Evolutionary conservation across 1,140 invertebrate genomes (phyloP), one percentile per base, ranked within the genome.

Genomic region (Drosophila setifemur): DNA sequence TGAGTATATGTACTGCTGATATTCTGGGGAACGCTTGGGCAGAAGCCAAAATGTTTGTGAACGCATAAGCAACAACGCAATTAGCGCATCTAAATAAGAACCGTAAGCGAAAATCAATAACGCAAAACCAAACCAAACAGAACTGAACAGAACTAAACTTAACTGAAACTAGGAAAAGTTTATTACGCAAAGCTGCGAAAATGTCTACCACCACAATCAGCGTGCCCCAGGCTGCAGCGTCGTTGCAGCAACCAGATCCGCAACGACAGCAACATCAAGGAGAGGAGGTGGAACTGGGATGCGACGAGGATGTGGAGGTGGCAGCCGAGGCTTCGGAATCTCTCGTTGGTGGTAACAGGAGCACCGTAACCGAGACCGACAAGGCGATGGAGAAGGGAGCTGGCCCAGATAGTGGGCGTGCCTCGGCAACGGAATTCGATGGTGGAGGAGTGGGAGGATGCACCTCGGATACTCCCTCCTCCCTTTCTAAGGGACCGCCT

Each of bases 381-480:
- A n/a, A n/a, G n/a, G n/a, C n/a, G 14, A 12, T 37, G 33, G 33
- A 37, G 12, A 37, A 16, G 33, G 14, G 2, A 23, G 21, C 14
- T 33, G 35, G 42, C 11, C 23, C 73, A 21, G 83, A 87, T 53
- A 87, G 78, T 73, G 74, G 75, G 39, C 75, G 75, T 37, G 83
- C 53, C 23, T 87, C 85, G 64, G 73, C 66, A 39, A 88, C 83
- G 48, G 76, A 88, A 43, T 66, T 88, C 58, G 70, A 74, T 60
- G 60, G 52, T 16, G 64, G 58, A 67, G 11, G 72, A 77, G 25
- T n/a, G n/a, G 33, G 33, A 37, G 33, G 16, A 5, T 14, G 12
- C 33, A 16, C 14, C 33, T 7, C 14, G 16, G 14, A 37, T 37
- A 16, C n/a, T n/a, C n/a, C n/a, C n/a, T n/a, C n/a, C n/a, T n/a